phyloP scores from a whole-genome alignment of 2,113 vertebrate species.

The Bambusicola thoracicus region DNA sequence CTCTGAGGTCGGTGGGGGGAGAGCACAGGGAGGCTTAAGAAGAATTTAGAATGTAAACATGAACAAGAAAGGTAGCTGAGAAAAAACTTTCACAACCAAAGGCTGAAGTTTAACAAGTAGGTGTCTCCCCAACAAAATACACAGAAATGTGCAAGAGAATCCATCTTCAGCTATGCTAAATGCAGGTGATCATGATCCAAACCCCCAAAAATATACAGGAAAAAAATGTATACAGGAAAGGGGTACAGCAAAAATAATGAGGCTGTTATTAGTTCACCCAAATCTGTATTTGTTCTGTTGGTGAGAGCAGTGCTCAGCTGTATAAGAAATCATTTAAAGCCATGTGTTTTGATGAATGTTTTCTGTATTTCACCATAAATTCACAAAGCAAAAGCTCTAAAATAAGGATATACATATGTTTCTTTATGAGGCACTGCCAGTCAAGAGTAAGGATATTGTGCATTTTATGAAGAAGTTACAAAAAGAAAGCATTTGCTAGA shows the following conservation, averaged over 20 bases:
- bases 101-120: background rate
- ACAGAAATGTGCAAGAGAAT: background rate
- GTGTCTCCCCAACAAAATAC: accelerated
- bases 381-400: background rate
- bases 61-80: background rate
- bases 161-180: background rate
- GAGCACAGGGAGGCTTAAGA: background rate
- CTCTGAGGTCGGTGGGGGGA: background rate
- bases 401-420: background rate
- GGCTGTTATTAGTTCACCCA: accelerated
- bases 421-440: background rate
- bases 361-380: background rate
- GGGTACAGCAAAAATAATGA: background rate
- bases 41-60: background rate
- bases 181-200: background rate
- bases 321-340: background rate
- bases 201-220: too few species aligned
- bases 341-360: background rate
- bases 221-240: background rate
- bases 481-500: background rate
- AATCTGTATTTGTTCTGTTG: accelerated
- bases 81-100: background rate
- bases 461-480: background rate
- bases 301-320: background rate
- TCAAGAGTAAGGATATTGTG: background rate